A percentile compares a stretch with the other conserved stretches of the same genome.
phyloP scores from a whole-genome alignment of 2,797 vertebrate genomes.

The Chelon labrosus region DNA sequence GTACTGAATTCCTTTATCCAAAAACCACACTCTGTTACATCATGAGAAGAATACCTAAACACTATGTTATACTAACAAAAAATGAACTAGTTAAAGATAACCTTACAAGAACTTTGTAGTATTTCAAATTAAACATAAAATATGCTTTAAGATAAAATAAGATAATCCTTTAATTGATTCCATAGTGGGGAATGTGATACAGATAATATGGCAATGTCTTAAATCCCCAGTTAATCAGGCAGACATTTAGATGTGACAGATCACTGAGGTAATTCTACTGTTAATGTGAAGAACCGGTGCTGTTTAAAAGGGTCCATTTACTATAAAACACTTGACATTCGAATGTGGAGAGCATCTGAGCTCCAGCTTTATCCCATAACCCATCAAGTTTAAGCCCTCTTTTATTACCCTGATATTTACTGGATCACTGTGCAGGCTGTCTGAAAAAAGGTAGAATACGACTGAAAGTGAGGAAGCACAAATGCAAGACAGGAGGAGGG shows the following conservation, averaged over 20 bases:
- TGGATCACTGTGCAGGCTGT: conserved; percentile 12
- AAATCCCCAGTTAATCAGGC: no score
- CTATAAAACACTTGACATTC: background rate
- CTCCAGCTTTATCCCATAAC: background rate
- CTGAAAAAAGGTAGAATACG: conserved; percentile 11
- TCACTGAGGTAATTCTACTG: background rate
- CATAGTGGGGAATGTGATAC: no score
- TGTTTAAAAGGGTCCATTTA: background rate
- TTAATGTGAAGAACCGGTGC: no score
- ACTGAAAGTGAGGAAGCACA: conserved; percentile 54
- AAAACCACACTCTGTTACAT: no score
- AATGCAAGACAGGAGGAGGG: conserved; percentile 62
- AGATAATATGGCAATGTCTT: background rate
- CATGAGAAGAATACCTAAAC: no score
- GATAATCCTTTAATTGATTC: no score
- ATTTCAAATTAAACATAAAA: no score
- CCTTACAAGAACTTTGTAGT: no score
- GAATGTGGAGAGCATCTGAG: background rate
- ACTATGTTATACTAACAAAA: no score
- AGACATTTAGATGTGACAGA: background rate
- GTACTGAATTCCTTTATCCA: no score
- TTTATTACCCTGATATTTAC: background rate
- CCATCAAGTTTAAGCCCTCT: background rate
- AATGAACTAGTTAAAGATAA: no score
- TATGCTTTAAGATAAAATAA: no score